phyloP scores from a whole-genome alignment of 1,140 invertebrate genomes.

The Hyposmocoma kahamanoa region DNA sequence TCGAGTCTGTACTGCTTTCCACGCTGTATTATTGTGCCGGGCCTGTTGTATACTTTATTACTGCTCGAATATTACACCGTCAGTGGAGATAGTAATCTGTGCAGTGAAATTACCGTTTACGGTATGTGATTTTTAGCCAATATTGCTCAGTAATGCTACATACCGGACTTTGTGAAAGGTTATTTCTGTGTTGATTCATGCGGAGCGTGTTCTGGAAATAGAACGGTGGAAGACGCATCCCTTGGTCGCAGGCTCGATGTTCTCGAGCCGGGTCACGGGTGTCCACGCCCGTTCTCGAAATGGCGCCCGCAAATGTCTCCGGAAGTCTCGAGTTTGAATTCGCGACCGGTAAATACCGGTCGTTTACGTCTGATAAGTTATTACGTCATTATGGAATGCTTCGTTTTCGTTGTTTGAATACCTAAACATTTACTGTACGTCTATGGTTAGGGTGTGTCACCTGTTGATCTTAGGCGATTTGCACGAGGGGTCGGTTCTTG shows the following conservation, averaged over 20 bases:
- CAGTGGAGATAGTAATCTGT: slow-evolving; percentile 51
- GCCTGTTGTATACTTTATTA: slow-evolving; percentile 54
- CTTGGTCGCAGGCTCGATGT: slow-evolving; percentile 21
- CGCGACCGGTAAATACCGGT: slow-evolving; percentile 60
- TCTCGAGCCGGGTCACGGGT: slow-evolving; percentile 39
- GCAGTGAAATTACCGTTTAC: slow-evolving; percentile 60
- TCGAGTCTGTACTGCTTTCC: slow-evolving; percentile 43
- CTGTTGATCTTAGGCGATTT: slow-evolving; percentile 41
- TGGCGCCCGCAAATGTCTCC: slow-evolving; percentile 61
- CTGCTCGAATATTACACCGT: slow-evolving; percentile 36
- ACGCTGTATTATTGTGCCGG: slow-evolving; percentile 42
- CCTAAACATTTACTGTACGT: slow-evolving; percentile 3
- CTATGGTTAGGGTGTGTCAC: slow-evolving; percentile 61
- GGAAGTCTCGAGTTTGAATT: slow-evolving; percentile 47
- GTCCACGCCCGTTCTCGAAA: slow-evolving; percentile 53
- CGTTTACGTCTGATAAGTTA: slow-evolving; percentile 5
- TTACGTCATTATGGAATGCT: background rate
- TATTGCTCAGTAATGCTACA: slow-evolving; percentile 51
- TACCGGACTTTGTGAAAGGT: slow-evolving; percentile 63
- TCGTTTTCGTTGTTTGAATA: slow-evolving; percentile 4
- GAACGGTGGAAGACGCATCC: slow-evolving; percentile 64
- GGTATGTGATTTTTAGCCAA: slow-evolving; percentile 58
- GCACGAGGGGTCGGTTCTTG: slow-evolving; percentile 8
- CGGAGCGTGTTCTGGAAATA: slow-evolving; percentile 70
- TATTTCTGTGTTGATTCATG: slow-evolving; percentile 72